A percentile compares a stretch with the other conserved stretches of the same genome.
Evolutionary conservation across 2,113 vertebrate species (phyloP).

Genomic region (Chinchilla lanigera): DNA sequence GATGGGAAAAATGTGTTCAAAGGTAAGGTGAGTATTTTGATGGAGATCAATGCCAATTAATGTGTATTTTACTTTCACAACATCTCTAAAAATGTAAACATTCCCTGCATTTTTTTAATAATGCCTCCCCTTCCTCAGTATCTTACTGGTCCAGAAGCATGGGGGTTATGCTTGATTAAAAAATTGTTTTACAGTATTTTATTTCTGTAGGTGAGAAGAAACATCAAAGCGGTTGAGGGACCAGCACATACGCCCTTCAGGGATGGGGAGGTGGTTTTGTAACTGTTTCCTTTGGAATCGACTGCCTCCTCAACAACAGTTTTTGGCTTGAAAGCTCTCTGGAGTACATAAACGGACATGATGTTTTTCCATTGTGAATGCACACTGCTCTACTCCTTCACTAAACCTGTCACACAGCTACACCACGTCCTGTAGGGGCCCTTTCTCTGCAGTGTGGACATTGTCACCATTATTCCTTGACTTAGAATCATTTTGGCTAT

Average conservation of each 20-base stretch:
- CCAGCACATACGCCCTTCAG: neutral
- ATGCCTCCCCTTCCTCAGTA: neutral
- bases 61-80: neutral
- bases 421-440: neutral
- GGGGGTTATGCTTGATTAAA: neutral
- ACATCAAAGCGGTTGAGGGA: neutral
- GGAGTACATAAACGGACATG: too few species aligned
- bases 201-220: neutral
- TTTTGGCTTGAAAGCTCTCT: neutral
- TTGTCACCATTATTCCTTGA: neutral
- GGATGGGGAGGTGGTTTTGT: neutral
- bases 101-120: neutral
- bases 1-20: neutral
- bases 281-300: neutral
- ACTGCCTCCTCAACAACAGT: neutral
- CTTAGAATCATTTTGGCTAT: neutral
- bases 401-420: neutral
- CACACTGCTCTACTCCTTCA: neutral
- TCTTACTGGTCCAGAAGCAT: neutral
- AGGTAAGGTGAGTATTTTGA: neutral
- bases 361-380: neutral
- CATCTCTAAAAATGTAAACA: neutral
- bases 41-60: neutral
- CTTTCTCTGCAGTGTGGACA: neutral
- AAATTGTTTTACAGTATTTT: neutral